Evolutionary conservation across 2,888 invertebrate species (phyloP).

Genomic region (Embidobia sp.): DNA sequence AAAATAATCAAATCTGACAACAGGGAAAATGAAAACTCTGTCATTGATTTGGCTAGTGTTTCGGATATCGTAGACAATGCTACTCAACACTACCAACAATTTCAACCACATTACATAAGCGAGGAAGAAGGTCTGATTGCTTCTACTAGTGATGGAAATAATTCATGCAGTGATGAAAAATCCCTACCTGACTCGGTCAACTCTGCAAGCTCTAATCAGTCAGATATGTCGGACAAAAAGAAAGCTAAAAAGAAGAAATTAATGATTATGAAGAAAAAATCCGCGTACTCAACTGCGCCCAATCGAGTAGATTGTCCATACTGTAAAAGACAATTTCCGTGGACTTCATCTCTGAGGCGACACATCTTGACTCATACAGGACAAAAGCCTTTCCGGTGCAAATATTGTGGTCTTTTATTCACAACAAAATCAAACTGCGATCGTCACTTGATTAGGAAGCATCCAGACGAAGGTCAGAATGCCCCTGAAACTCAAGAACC

Average conservation of each 20-base stretch:
- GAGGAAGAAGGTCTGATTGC: constrained; percentile 92
- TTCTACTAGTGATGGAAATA: constrained; percentile 91
- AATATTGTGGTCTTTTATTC: constrained; percentile 95
- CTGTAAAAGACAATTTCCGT: constrained; percentile 96
- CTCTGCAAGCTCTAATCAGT: constrained; percentile 80
- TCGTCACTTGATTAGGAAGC: constrained; percentile 94
- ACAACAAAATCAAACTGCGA: constrained; percentile 99
- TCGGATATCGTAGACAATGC: constrained; percentile 90
- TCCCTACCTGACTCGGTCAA: constrained; percentile 85
- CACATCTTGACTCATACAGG: constrained; percentile 98
- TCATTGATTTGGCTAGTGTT: constrained; percentile 88
- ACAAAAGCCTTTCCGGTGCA: constrained; percentile 98
- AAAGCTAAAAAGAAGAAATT: constrained; percentile 71
- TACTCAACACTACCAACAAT: constrained; percentile 81
- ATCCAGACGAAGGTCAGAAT: constrained; percentile 84
- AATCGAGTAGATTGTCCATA: constrained; percentile 96
- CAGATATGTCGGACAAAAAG: constrained; percentile 68
- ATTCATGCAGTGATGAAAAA: constrained; percentile 92
- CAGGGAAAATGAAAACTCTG: constrained; percentile 36
- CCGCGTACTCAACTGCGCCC: constrained; percentile 97
- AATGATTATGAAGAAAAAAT: constrained; percentile 89
- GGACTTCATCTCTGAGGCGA: constrained; percentile 97
- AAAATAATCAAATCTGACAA: constrained; percentile 26
- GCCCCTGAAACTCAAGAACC: constrained; percentile 78
- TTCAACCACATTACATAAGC: constrained; percentile 79